A percentile compares a stretch with the other conserved stretches of the same genome.
Conservation (phyloP, 2,797 vertebrate species). For the Rhinella marina region DNA sequence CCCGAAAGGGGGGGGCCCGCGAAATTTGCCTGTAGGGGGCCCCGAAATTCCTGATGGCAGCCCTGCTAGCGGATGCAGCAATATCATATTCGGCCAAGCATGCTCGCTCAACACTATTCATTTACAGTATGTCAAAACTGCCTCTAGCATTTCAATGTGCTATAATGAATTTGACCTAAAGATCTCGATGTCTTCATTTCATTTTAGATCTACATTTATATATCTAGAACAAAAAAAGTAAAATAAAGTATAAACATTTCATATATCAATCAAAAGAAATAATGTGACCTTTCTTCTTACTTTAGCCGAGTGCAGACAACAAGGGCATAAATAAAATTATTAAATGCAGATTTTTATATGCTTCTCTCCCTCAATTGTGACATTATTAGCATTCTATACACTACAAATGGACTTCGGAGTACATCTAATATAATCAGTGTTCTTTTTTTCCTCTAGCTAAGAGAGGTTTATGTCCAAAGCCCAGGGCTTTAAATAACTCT, state of each 20-base stretch:
- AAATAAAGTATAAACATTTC: not conserved
- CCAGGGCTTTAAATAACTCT: not conserved
- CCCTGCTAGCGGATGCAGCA: too few relatives aligned
- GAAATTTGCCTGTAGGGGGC: too few relatives aligned
- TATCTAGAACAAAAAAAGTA: too few relatives aligned
- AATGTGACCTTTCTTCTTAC: not conserved
- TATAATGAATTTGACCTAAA: not conserved
- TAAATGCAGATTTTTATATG: not conserved
- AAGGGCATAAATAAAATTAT: not conserved
- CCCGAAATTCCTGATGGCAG: too few relatives aligned
- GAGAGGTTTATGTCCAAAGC: conserved; percentile 31
- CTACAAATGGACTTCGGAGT: not conserved
- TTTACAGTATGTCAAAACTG: not conserved
- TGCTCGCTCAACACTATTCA: too few relatives aligned
- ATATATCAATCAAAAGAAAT: not conserved
- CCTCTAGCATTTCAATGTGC: not conserved
- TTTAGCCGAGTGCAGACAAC: not conserved
- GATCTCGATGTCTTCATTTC: not conserved
- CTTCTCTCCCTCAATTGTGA: not conserved
- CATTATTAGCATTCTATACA: not conserved
- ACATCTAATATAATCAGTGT: not conserved
- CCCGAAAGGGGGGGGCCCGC: too few relatives aligned
- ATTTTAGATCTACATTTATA: not conserved
- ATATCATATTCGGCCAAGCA: too few relatives aligned
- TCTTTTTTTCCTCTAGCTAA: conserved; percentile 2